phyloP scores from a whole-genome alignment of 1,140 invertebrate genomes.

The Eciton burchellii region DNA sequence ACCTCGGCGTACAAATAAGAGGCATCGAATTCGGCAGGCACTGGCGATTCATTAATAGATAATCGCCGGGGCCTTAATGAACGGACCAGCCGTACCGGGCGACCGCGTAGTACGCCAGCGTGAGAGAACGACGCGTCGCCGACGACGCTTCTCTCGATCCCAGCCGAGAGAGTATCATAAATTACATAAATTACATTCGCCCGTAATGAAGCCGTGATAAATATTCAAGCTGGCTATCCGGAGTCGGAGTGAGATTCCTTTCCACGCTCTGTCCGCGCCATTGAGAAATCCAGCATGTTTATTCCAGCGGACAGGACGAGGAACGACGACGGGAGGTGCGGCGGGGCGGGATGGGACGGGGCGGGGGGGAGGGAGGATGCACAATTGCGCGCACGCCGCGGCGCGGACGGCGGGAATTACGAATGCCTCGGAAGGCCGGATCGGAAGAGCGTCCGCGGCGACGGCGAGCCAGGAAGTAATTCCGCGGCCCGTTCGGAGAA shows the following conservation, averaged over 20 bases:
- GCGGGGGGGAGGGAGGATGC: no score
- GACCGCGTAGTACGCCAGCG: no score
- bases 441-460: no score
- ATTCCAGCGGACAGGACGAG: neutral
- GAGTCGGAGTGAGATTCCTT: neutral
- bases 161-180: neutral
- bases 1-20: slow-evolving; percentile 19
- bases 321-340: no score
- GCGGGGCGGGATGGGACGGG: no score
- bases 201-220: slow-evolving; percentile 8
- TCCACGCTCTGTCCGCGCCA: neutral
- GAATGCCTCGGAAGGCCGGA: no score
- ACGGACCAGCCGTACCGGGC: neutral
- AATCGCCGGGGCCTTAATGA: slow-evolving; percentile 9
- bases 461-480: no score
- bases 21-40: neutral
- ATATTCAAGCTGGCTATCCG: slow-evolving; percentile 13
- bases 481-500: no score
- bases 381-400: no score
- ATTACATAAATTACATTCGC: slow-evolving; percentile 15
- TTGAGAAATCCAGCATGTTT: neutral
- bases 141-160: no score
- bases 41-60: slow-evolving; percentile 34
- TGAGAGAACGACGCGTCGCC: no score
- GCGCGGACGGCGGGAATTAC: no score